These are phyloP conservation scores for Drosophila basisetae DNA, from an alignment of 2,888 invertebrate species.

Conservation along the genomic window DNA sequence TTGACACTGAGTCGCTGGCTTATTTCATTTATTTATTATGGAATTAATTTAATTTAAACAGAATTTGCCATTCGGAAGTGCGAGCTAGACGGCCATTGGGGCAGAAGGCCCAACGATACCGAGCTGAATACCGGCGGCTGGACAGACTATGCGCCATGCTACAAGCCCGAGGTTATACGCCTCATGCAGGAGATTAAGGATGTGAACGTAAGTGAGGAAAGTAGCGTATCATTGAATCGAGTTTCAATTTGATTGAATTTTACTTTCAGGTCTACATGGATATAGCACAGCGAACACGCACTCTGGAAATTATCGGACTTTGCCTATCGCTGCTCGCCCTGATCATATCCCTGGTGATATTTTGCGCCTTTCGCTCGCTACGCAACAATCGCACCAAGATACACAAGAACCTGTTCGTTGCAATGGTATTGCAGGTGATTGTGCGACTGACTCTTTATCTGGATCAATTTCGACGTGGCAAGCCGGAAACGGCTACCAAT, in stretches of 20 bases:
- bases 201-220: conserved; percentile 83
- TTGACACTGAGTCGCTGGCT: not conserved
- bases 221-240: not conserved
- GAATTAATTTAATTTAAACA: conserved; percentile 78
- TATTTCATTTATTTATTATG: not conserved
- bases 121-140: conserved; percentile 87
- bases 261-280: conserved; percentile 87
- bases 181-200: conserved; percentile 87
- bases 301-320: conserved; percentile 94
- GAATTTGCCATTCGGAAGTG: conserved; percentile 91
- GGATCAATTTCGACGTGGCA: conserved; percentile 88
- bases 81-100: conserved; percentile 90
- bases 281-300: conserved; percentile 90
- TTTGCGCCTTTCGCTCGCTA: conserved; percentile 91
- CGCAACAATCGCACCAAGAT: conserved; percentile 93
- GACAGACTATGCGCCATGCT: conserved; percentile 94
- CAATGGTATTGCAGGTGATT: conserved; percentile 92
- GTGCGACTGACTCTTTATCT: conserved; percentile 91
- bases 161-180: conserved; percentile 89
- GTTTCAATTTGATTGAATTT: not conserved
- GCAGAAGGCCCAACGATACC: conserved; percentile 86
- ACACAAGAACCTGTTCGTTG: conserved; percentile 93
- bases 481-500: conserved; percentile 75
- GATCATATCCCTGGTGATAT: conserved; percentile 91
- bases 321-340: conserved; percentile 91